A percentile compares a stretch with the other conserved stretches of the same genome.
These are phyloP conservation scores for Papilio dardanus DNA, from an alignment of 1,140 invertebrate genomes.

Conservation along the genomic window DNA sequence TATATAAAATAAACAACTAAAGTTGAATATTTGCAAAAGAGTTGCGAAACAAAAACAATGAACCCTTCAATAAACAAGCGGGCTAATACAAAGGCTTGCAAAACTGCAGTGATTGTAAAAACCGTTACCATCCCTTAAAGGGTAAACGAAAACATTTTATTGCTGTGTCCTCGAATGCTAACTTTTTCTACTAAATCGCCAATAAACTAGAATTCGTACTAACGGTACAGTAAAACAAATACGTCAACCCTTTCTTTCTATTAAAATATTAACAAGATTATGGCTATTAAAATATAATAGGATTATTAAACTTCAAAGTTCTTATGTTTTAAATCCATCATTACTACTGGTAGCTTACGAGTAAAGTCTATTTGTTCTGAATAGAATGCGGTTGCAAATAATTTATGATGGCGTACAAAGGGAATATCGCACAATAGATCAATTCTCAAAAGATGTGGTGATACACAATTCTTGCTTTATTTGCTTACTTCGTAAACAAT, in stretches of 20 bases:
- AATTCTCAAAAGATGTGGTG: neutral
- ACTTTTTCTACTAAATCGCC: constrained; percentile 16
- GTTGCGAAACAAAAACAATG: constrained; percentile 66
- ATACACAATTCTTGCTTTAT: neutral
- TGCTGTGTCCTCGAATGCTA: constrained; percentile 42
- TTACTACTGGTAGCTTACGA: neutral
- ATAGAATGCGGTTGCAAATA: constrained; percentile 5
- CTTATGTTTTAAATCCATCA: neutral
- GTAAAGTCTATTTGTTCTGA: neutral
- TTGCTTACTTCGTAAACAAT: neutral
- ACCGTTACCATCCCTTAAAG: constrained; percentile 49
- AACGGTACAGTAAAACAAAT: constrained; percentile 39
- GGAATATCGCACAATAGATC: constrained; percentile 2
- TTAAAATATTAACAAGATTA: constrained; percentile 27
- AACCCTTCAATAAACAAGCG: constrained; percentile 44
- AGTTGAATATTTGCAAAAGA: constrained; percentile 60
- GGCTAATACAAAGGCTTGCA: constrained; percentile 43
- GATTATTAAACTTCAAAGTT: no score
- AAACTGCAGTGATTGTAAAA: constrained; percentile 42
- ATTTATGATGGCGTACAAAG: constrained; percentile 14
- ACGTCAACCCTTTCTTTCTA: neutral
- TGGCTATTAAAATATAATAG: constrained; percentile 11
- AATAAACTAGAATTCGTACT: constrained; percentile 43
- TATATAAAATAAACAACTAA: constrained; percentile 48
- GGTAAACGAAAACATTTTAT: constrained; percentile 54